A percentile compares a stretch with the other conserved stretches of the same genome.
Evolutionary conservation across 2,797 vertebrate species (phyloP).

Genomic region (Chloroceryle amazona): DNA sequence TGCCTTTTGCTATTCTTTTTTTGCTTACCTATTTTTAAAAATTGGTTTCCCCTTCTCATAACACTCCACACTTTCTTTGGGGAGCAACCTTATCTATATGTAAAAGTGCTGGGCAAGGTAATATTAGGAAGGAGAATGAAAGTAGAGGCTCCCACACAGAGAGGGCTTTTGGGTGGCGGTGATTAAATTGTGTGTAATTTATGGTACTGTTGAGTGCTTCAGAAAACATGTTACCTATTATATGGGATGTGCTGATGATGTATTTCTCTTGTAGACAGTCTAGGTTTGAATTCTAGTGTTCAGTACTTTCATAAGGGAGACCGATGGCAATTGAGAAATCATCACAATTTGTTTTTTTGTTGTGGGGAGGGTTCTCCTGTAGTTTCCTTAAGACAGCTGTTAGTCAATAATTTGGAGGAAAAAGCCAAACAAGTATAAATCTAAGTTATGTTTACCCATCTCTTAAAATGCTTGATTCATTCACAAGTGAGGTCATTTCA

Average conservation of each 20-base stretch:
- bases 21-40: background rate
- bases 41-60: background rate
- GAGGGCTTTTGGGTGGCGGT: slow-evolving; percentile 16
- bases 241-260: slow-evolving; percentile 59
- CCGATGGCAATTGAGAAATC: slow-evolving; percentile 43
- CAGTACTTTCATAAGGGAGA: slow-evolving; percentile 49
- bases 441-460: slow-evolving; percentile 23
- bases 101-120: background rate
- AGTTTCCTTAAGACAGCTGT: background rate
- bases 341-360: background rate
- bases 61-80: background rate
- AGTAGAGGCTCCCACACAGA: background rate
- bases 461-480: slow-evolving; percentile 11
- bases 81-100: background rate
- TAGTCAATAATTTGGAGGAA: background rate
- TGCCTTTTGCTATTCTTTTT: background rate
- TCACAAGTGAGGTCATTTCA: slow-evolving; percentile 30
- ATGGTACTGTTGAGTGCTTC: slow-evolving; percentile 56
- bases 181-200: slow-evolving; percentile 57
- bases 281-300: slow-evolving; percentile 65
- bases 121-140: background rate
- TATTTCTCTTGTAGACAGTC: slow-evolving; percentile 68
- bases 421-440: background rate
- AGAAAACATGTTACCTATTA: slow-evolving; percentile 66
- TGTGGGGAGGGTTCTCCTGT: accelerated